Conservation (phyloP, 2,888 invertebrate species). For the Hyposoter dolosus region DNA sequence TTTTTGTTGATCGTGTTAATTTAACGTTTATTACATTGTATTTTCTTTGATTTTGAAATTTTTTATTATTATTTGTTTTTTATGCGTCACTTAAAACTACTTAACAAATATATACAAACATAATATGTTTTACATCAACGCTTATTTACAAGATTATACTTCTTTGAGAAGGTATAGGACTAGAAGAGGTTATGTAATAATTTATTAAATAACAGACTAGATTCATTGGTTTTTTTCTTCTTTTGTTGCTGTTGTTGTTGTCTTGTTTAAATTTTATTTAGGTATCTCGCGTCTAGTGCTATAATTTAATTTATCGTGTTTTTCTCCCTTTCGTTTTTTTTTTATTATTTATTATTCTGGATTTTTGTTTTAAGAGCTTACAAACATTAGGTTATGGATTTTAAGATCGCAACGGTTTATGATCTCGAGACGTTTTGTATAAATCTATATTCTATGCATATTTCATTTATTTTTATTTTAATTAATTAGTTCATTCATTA, state of each 20-base stretch:
- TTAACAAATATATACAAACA: slow-evolving; percentile 77
- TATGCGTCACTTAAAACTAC: slow-evolving; percentile 75
- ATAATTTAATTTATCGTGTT: slow-evolving; percentile 61
- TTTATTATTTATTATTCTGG: slow-evolving; percentile 37
- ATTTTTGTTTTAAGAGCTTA: slow-evolving; percentile 53
- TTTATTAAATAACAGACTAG: slow-evolving; percentile 70
- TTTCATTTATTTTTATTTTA: slow-evolving; percentile 30
- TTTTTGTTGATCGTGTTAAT: slow-evolving; percentile 69
- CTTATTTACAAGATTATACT: slow-evolving; percentile 73
- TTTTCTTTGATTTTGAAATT: slow-evolving; percentile 48
- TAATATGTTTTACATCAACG: slow-evolving; percentile 75
- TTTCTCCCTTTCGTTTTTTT: neutral
- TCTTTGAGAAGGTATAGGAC: slow-evolving; percentile 71
- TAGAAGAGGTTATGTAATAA: slow-evolving; percentile 70
- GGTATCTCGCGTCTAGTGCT: slow-evolving; percentile 66
- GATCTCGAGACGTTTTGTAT: slow-evolving; percentile 66
- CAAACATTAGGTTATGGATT: slow-evolving; percentile 66
- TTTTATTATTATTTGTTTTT: slow-evolving; percentile 52
- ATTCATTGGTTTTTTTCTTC: slow-evolving; percentile 41
- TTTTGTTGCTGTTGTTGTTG: slow-evolving; percentile 44
- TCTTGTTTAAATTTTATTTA: slow-evolving; percentile 40
- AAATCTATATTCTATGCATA: slow-evolving; percentile 64
- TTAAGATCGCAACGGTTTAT: slow-evolving; percentile 64
- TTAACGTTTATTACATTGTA: slow-evolving; percentile 73
- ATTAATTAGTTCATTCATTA: slow-evolving; percentile 35